Base-by-base conservation (phyloP, 2,888 invertebrate genomes). In the Teleiodes luculella region DNA sequence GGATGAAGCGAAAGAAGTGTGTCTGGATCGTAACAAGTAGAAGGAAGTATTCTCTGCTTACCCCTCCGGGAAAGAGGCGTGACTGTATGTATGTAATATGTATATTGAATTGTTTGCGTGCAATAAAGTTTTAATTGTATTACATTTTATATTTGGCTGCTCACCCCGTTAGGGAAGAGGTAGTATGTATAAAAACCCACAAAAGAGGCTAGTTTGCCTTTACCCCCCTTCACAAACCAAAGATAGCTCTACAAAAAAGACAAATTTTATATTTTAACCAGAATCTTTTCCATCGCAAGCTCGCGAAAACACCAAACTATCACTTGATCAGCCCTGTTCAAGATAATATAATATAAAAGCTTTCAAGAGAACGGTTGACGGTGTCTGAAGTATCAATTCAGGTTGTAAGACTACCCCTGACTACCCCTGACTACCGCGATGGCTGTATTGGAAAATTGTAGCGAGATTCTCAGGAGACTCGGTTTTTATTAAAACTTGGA, bases 111-210 rank as follows among this genome's bases (percentile, higher is more conserved):
- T n/a, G n/a, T n/a, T n/a, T n/a, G n/a, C n/a, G n/a, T n/a, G n/a
- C n/a, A n/a, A n/a, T n/a, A n/a, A n/a, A n/a, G n/a, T n/a, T n/a
- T n/a, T n/a, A n/a, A n/a, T n/a, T n/a, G n/a, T n/a, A n/a, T n/a
- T n/a, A n/a, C n/a, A n/a, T n/a, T n/a, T n/a, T n/a, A n/a, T n/a
- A n/a, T n/a, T n/a, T n/a, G n/a, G n/a, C n/a, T n/a, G n/a, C n/a
- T n/a, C n/a, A n/a, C n/a, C n/a, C n/a, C n/a, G n/a, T n/a, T n/a
- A n/a, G n/a, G n/a, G n/a, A n/a, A n/a, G n/a, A n/a, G n/a, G n/a
- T n/a, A n/a, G n/a, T n/a, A n/a, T n/a, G n/a, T n/a, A 86, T 89
- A 88, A 89, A 88, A 86, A 86, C 86, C 88, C 87, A 87, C 85
- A 86, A 86, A 87, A 88, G 85, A n/a, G n/a, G n/a, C n/a, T n/a